phyloP scores from a whole-genome alignment of 2,888 invertebrate species.

The Thera britannica region DNA sequence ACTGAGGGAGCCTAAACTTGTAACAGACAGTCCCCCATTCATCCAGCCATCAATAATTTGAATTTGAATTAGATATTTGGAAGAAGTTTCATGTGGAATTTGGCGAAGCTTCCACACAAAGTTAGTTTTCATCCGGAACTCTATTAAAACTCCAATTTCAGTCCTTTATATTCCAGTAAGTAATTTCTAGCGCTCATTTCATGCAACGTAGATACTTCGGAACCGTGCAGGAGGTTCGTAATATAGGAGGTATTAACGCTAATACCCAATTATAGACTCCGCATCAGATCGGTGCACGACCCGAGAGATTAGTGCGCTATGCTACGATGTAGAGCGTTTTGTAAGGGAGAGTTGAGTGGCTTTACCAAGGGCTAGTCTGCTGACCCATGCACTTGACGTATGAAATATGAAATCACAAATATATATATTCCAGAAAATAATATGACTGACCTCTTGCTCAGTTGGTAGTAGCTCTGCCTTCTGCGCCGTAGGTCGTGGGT shows the following conservation, averaged over 20 bases:
- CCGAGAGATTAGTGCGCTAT: conserved; percentile 67
- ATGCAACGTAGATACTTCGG: conserved; percentile 28
- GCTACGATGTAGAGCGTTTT: conserved; percentile 40
- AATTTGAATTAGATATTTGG: no score
- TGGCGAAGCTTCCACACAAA: not conserved
- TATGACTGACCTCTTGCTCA: no score
- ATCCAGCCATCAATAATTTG: no score
- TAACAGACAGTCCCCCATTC: no score
- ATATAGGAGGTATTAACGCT: conserved; percentile 67
- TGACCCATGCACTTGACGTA: not conserved
- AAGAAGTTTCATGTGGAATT: no score
- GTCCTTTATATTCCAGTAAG: conserved; percentile 3
- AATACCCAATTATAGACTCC: conserved; percentile 76
- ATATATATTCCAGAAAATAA: not conserved
- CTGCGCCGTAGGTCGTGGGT: no score
- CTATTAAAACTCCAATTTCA: conserved; percentile 20
- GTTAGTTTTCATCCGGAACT: conserved; percentile 10
- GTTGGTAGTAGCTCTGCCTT: no score
- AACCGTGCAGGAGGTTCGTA: conserved; percentile 47
- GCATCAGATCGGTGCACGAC: conserved; percentile 57
- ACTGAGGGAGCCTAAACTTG: no score
- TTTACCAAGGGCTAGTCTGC: conserved; percentile 9
- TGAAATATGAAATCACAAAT: not conserved
- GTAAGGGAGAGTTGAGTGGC: conserved; percentile 27
- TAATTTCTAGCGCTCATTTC: conserved; percentile 26